Evolutionary conservation across 2,888 invertebrate species (phyloP).

Genomic region (Hetaerina titia): DNA sequence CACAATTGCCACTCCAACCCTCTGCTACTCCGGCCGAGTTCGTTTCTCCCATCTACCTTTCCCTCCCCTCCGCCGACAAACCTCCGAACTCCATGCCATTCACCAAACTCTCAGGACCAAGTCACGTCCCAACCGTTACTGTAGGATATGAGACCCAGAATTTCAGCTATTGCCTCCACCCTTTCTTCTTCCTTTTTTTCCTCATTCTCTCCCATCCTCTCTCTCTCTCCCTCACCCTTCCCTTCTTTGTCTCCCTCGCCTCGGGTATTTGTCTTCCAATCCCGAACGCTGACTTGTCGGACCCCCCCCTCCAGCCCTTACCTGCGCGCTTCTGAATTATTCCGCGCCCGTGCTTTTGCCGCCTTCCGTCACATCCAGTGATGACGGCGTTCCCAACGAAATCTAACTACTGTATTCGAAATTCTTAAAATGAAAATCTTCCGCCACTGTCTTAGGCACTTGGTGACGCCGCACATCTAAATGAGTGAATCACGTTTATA

Average conservation of each 20-base stretch:
- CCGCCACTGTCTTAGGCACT: neutral
- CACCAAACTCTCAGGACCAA: neutral
- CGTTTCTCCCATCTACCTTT: neutral
- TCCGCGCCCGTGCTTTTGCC: neutral
- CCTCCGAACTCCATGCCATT: neutral
- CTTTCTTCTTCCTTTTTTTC: neutral
- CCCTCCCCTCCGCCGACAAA: neutral
- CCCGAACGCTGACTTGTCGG: neutral
- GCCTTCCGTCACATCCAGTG: neutral
- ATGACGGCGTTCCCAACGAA: neutral
- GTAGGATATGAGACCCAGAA: slow-evolving; percentile 35
- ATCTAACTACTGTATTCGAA: neutral
- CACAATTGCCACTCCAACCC: neutral
- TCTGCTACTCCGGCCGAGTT: neutral
- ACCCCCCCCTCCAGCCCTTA: neutral
- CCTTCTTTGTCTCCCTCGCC: neutral
- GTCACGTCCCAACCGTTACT: slow-evolving; percentile 40
- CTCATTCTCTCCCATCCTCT: neutral
- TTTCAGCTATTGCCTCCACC: neutral
- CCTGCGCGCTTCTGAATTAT: neutral
- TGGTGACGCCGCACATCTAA: too few species aligned
- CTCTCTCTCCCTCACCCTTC: neutral
- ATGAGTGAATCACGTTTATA: too few species aligned
- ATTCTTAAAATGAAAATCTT: neutral
- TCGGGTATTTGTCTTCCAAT: neutral